Evolutionary conservation across 2,113 vertebrate species (phyloP), one percentile per base, ranked within the genome.

Genomic region (Osmerus eperlanus): DNA sequence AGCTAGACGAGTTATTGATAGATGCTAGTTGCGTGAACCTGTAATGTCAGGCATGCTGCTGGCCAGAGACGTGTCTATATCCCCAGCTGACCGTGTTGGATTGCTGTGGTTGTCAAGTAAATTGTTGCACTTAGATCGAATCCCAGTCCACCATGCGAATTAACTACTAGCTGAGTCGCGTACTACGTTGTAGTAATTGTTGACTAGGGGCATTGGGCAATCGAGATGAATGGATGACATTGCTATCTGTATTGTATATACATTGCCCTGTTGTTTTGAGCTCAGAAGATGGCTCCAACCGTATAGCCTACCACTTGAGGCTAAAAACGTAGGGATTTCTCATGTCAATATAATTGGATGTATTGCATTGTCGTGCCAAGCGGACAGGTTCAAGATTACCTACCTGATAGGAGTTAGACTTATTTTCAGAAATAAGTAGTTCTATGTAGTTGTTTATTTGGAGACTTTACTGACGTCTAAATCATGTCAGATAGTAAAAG

Each of bases 321-420:
- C 59, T 21, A 71, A 32, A 63, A 23, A n/a, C 23, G 19, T 59
- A 36, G 28, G 60, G 21, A 15, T 71, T 3, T 19, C 25, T 23
- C 25, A 5, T 19, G 58, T 51, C 18, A 13, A 71, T 32, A 19
- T 71, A 62, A 71, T 71, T 71, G 69, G 36, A 71, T 71, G 70
- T 23, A 71, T 19, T 70, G 9, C 28, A 47, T 47, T 9, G 41
- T 47, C 41, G 41, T 47, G 41, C 41, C 9, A 47, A 47, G 41
- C 41, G 41, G 41, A 47, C 41, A 47, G 41, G 41, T 47, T 47
- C 41, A 9, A 47, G 41, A 47, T 47, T 47, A 47, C 41, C 41
- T 47, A 47, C 1, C 9, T 12, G 7, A 47, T 47, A 47, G 41
- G 41, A 47, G 41, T 47, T 47, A 47, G 41, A 47, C 41, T 47